Percentiles rank a stretch among this genome's conserved stretches.
Evolutionary conservation across 2,888 invertebrate species (phyloP).

Genomic region (Sthenelais limicola): DNA sequence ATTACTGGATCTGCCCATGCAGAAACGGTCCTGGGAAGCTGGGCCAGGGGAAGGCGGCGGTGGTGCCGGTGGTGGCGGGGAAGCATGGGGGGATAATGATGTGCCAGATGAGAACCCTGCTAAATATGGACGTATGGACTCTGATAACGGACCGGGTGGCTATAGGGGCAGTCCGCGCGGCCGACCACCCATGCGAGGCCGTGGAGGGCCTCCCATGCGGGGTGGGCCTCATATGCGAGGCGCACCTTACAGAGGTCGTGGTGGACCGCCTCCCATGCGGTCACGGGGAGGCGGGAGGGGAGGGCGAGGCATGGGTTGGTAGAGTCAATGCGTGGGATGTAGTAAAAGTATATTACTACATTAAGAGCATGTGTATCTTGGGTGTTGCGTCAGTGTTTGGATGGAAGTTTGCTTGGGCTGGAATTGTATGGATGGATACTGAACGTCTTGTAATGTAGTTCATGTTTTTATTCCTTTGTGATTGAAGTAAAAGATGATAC

Average conservation of each 20-base stretch:
- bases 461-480: too few species aligned
- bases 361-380: too few species aligned
- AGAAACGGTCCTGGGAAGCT: constrained; percentile 36
- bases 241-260: not conserved
- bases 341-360: too few species aligned
- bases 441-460: too few species aligned
- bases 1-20: constrained; percentile 22
- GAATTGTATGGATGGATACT: too few species aligned
- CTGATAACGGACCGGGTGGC: not conserved
- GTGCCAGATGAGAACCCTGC: not conserved
- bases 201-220: constrained; percentile 9
- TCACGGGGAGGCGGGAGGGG: not conserved
- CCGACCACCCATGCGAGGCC: not conserved
- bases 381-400: too few species aligned
- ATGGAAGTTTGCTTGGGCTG: too few species aligned
- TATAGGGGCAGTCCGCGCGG: not conserved
- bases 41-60: constrained; percentile 32
- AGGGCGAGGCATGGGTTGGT: constrained; percentile 10
- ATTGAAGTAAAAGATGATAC: too few species aligned
- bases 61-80: not conserved
- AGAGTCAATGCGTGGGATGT: not conserved
- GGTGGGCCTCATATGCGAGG: not conserved
- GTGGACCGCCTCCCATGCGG: constrained; percentile 23
- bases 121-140: constrained; percentile 13
- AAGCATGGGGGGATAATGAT: too few species aligned